These are phyloP conservation scores for Chiloscyllium punctatum DNA, from an alignment of 2,797 vertebrate species.

Conservation along the genomic window DNA sequence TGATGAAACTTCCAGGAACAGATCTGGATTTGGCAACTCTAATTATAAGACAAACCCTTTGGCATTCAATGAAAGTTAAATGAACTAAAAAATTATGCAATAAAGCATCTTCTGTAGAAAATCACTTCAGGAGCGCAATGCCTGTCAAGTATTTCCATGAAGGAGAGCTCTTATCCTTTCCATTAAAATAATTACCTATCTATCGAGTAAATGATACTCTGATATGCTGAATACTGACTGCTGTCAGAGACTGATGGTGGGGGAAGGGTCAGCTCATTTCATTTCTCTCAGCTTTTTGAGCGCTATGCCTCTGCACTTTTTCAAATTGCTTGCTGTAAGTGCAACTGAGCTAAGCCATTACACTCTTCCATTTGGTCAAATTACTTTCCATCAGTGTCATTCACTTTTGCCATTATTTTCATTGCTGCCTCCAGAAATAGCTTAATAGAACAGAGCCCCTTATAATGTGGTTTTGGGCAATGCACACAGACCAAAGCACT, in stretches of 20 bases:
- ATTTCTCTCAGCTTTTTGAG: background rate
- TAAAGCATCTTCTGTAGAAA: background rate
- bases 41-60: background rate
- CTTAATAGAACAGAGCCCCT: background rate
- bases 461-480: background rate
- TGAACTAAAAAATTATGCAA: background rate
- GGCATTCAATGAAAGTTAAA: background rate
- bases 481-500: background rate
- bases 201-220: background rate
- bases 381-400: slow-evolving; percentile 35
- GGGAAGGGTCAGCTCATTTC: background rate
- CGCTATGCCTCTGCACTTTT: background rate
- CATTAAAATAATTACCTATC: slow-evolving; percentile 28
- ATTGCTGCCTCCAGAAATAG: slow-evolving; percentile 31
- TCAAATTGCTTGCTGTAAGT: slow-evolving; percentile 35
- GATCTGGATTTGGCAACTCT: background rate
- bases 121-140: background rate
- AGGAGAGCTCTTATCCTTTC: background rate
- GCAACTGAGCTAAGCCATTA: slow-evolving; percentile 34
- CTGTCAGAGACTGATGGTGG: background rate
- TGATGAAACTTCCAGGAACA: background rate
- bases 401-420: slow-evolving; percentile 27
- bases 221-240: background rate
- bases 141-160: background rate
- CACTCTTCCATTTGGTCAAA: slow-evolving; percentile 27